Evolutionary conservation across 2,113 vertebrate species (phyloP), one percentile per base, ranked within the genome.

Genomic region (Typhlomys cinereus): DNA sequence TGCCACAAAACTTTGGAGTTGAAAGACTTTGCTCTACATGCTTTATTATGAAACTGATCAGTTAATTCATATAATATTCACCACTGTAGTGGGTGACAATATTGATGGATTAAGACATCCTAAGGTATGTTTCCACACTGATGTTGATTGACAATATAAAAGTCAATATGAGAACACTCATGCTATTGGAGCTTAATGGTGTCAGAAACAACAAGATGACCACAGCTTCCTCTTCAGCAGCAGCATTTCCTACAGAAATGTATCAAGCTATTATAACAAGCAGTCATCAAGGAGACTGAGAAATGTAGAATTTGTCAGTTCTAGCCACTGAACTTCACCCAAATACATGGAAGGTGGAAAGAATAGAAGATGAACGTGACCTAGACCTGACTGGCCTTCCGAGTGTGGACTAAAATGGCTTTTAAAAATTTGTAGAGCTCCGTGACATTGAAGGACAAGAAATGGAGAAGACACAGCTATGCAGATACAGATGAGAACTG

Each of bases 11-110:
- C 18, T 36, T 54, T 88, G 69, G 36, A 66, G 4, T 78, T 81
- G 82, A 73, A 92, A 92, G 18, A 7, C 27, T 89, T 82, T 84
- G 2, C 67, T 44, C 50, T 18, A 57, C 7, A 31, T 59, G 27
- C 4, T 88, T 73, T 84, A 57, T 74, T 66, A 46, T 52, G 27
- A 93, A 95, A 73, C 34, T 48, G 27, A 62, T 59, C 20, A 78
- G 87, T 73, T 52, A 92, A 73, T 54, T 88, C 46, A 88, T 85
- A 92, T 76, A 48, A 74, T 64, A 61, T 67, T 90, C 18, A 81
- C 14, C 4, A 67, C 17, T 76, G 2, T 66, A 87, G 50, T 29
- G 36, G 21, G 18, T 69, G 29, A 84, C 9, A 2, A 81, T n/a
- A 76, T 76, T 36, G 46, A 5, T 80, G 17, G 10, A 54, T 27